Percentiles rank a stretch among this genome's conserved stretches.
Evolutionary conservation across 2,113 vertebrate species (phyloP).

Genomic region (Peromyscus polionotus): DNA sequence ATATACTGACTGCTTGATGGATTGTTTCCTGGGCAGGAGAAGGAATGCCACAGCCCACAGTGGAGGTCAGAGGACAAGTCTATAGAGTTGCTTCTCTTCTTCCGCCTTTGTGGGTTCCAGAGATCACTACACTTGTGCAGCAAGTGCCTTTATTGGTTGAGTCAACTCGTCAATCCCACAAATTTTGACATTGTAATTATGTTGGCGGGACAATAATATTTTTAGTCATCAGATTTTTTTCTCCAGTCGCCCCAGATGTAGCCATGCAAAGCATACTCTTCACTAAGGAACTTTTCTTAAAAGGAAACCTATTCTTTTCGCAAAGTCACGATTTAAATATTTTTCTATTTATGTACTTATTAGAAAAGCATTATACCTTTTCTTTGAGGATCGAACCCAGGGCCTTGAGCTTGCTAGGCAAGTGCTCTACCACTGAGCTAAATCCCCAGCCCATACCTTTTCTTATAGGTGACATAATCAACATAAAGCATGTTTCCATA

Average conservation of each 20-base stretch:
- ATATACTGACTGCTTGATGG: background rate
- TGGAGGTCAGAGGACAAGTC: background rate
- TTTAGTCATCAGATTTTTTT: background rate
- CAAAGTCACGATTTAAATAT: background rate
- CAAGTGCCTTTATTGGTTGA: background rate
- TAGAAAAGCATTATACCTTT: slow-evolving; percentile 21
- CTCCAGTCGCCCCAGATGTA: background rate
- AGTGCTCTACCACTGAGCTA: no score
- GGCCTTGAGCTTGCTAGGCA: no score
- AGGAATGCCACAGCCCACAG: background rate
- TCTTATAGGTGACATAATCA: background rate
- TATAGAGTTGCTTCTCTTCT: background rate
- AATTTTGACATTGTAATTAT: slow-evolving; percentile 41
- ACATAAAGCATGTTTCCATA: background rate
- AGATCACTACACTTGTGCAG: background rate
- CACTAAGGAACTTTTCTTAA: background rate
- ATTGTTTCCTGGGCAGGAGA: background rate
- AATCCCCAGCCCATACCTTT: no score
- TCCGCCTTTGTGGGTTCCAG: background rate
- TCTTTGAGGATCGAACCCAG: background rate
- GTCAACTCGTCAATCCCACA: background rate
- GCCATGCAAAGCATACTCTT: background rate
- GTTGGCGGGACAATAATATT: background rate
- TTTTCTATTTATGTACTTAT: slow-evolving; percentile 16
- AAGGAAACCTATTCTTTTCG: slow-evolving; percentile 2